phyloP scores from a whole-genome alignment of 2,797 vertebrate species.

The Melanotaenia nigrans region DNA sequence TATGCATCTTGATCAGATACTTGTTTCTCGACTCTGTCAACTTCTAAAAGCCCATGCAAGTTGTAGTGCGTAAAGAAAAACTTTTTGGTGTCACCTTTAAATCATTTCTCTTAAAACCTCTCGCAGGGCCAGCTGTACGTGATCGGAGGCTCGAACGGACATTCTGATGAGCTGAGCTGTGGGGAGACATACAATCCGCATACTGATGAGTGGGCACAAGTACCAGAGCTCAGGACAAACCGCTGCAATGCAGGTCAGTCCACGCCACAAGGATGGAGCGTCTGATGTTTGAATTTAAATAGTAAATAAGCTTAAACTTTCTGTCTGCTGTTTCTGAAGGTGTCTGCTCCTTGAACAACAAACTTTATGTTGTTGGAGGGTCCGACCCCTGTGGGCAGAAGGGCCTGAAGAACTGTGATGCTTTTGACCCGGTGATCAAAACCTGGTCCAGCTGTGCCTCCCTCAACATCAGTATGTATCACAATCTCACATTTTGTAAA shows the following conservation, averaged over 20 bases:
- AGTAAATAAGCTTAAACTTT: not conserved
- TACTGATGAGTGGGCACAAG: conserved; percentile 91
- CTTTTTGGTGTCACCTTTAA: not conserved
- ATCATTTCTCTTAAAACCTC: not conserved
- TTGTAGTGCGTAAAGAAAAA: not conserved
- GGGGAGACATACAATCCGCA: conserved; percentile 94
- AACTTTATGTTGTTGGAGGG: conserved; percentile 94
- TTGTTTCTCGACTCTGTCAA: not conserved
- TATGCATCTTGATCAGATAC: conserved; percentile 1
- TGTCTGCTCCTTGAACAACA: conserved; percentile 93
- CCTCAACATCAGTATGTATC: conserved; percentile 92
- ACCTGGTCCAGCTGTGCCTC: conserved; percentile 93
- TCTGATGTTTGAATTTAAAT: not conserved
- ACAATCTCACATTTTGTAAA: not conserved
- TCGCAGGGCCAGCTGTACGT: conserved; percentile 93
- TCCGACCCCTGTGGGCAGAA: conserved; percentile 99
- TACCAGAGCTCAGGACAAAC: conserved; percentile 95
- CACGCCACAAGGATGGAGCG: not conserved
- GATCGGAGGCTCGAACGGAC: conserved; percentile 96
- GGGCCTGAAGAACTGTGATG: conserved; percentile 97
- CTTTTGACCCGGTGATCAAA: conserved; percentile 94
- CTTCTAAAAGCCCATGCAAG: not conserved
- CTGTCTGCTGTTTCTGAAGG: conserved; percentile 76
- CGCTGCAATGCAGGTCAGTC: conserved; percentile 95
- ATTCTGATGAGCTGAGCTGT: conserved; percentile 96